These are phyloP conservation scores for Macroglossus sobrinus DNA, from an alignment of 2,113 vertebrate species.

Conservation along the genomic window DNA sequence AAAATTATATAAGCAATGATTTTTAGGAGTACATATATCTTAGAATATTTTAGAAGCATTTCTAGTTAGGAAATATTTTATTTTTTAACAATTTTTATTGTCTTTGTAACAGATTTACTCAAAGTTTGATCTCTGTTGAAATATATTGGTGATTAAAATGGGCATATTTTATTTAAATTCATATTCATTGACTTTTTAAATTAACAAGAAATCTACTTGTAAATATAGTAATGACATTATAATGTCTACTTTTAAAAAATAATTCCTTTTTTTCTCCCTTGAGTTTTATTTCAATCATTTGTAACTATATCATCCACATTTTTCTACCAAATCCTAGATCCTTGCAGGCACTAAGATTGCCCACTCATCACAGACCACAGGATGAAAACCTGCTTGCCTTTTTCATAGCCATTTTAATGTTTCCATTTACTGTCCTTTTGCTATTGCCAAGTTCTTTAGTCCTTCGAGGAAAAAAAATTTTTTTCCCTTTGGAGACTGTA, in stretches of 20 bases:
- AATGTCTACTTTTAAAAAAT: not conserved
- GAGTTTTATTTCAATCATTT: not conserved
- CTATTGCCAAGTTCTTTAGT: not conserved
- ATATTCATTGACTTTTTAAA: not conserved
- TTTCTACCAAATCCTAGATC: not conserved
- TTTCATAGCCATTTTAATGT: not conserved
- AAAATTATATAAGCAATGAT: not conserved
- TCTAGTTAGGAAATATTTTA: not conserved
- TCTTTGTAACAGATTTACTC: conserved; percentile 4
- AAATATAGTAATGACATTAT: not conserved
- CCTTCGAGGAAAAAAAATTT: not conserved
- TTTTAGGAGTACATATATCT: not conserved
- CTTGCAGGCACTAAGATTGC: not conserved
- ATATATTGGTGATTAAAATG: not conserved
- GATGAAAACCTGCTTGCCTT: conserved; percentile 3
- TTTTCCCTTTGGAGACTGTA: not conserved
- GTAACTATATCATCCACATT: not conserved
- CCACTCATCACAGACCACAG: not conserved
- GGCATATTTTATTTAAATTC: conserved; percentile 6
- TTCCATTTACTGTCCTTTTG: conserved; percentile 9
- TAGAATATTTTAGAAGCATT: not conserved
- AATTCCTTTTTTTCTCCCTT: not conserved
- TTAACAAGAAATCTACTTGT: not conserved
- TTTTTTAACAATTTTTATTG: conserved; percentile 5
- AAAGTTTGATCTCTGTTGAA: conserved; percentile 4